Evolutionary conservation across 2,888 invertebrate species (phyloP).

Genomic region (Polydrusus tereticollis): DNA sequence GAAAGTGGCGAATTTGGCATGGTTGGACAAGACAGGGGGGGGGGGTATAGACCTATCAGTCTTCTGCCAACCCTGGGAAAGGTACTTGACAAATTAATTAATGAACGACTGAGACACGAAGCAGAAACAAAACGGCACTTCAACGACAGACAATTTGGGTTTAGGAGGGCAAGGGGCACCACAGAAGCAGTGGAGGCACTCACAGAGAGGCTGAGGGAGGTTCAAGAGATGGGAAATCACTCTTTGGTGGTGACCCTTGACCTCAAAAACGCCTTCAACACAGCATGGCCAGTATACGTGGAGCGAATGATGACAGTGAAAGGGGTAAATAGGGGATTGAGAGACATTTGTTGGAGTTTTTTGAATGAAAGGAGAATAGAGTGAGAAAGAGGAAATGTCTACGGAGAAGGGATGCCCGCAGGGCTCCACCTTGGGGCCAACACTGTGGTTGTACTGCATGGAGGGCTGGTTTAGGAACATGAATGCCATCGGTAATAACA

Average conservation of each 20-base stretch:
- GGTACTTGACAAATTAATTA: constrained; percentile 55
- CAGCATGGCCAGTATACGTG: constrained; percentile 36
- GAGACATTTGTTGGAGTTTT: constrained; percentile 38
- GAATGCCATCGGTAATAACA: not conserved
- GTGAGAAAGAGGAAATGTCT: constrained; percentile 15
- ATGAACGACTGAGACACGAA: constrained; percentile 50
- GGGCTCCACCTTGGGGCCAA: constrained; percentile 53
- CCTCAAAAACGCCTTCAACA: constrained; percentile 30
- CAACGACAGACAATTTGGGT: constrained; percentile 47
- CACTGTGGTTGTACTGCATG: constrained; percentile 52
- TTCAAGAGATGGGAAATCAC: constrained; percentile 23
- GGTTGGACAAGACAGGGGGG: constrained; percentile 49
- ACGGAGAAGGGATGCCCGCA: constrained; percentile 51
- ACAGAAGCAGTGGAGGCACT: constrained; percentile 54
- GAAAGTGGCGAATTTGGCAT: constrained; percentile 51
- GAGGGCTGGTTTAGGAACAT: constrained; percentile 50
- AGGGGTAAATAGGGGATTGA: constrained; percentile 29
- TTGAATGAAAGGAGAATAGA: constrained; percentile 38
- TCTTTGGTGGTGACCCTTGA: constrained; percentile 48
- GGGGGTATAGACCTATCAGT: constrained; percentile 55
- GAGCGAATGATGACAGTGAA: not conserved
- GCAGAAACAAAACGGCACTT: constrained; percentile 48
- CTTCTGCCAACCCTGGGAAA: constrained; percentile 55
- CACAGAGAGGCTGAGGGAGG: constrained; percentile 22
- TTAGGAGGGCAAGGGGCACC: constrained; percentile 54